Evolutionary conservation across 2,888 invertebrate species (phyloP).

Genomic region (Chloroclysta siterata): DNA sequence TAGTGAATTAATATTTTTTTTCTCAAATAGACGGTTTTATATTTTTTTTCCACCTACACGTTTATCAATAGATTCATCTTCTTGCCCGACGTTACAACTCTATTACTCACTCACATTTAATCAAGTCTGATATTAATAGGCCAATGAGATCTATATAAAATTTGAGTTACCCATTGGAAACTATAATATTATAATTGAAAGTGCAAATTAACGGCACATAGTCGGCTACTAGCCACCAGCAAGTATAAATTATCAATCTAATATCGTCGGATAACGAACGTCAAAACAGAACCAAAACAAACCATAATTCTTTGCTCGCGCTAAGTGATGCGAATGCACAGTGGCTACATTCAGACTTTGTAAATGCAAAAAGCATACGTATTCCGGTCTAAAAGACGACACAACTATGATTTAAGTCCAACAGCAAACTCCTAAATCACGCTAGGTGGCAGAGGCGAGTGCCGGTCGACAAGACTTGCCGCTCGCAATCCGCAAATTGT

Average conservation of each 20-base stretch:
- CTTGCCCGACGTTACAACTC: constrained; percentile 42
- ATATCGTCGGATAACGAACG: constrained; percentile 49
- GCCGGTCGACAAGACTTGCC: constrained; percentile 71
- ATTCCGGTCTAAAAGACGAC: constrained; percentile 67
- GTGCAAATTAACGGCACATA: constrained; percentile 46
- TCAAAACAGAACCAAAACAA: constrained; percentile 65
- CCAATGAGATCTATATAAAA: constrained; percentile 10
- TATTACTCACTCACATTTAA: constrained; percentile 42
- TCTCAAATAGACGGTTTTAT: constrained; percentile 24
- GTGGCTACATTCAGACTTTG: constrained; percentile 60
- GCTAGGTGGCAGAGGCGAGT: constrained; percentile 71
- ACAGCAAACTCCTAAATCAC: constrained; percentile 76
- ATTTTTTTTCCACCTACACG: constrained; percentile 37
- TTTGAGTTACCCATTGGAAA: constrained; percentile 36
- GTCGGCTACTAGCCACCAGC: constrained; percentile 42
- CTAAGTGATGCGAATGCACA: constrained; percentile 57
- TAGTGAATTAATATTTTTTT: constrained; percentile 47
- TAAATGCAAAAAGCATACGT: constrained; percentile 69
- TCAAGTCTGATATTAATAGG: constrained; percentile 34
- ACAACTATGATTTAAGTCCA: constrained; percentile 76
- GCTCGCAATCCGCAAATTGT: constrained; percentile 81
- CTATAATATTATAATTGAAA: constrained; percentile 36
- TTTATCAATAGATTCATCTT: constrained; percentile 47
- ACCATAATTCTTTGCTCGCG: constrained; percentile 59
- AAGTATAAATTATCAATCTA: constrained; percentile 48